Conservation (phyloP, 2,888 invertebrate genomes). For the Ormyrus thymus region DNA sequence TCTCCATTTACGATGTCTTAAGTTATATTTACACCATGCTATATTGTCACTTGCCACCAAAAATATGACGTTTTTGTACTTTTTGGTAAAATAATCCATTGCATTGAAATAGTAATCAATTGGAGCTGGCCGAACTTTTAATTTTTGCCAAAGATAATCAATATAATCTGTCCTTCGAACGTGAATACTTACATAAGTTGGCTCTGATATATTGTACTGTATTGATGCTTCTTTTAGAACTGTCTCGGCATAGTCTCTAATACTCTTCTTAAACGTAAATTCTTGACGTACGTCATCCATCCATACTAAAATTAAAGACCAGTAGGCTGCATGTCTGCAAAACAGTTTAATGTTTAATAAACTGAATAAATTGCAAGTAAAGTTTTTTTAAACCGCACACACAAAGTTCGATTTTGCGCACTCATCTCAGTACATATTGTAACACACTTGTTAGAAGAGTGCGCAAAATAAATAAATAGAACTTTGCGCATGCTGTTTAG, state of each 20-base stretch:
- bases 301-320: conserved; percentile 78
- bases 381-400: too few species aligned
- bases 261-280: conserved; percentile 76
- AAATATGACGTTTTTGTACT: conserved; percentile 71
- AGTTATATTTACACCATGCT: conserved; percentile 73
- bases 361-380: background rate
- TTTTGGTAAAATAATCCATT: conserved; percentile 72
- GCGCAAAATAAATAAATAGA: too few species aligned
- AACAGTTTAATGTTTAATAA: background rate
- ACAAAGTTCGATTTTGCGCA: too few species aligned
- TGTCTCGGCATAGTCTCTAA: conserved; percentile 75
- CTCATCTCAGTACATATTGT: too few species aligned
- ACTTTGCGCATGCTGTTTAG: too few species aligned
- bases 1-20: conserved; percentile 65
- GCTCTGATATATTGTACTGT: conserved; percentile 65
- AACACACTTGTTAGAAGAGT: too few species aligned
- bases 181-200: conserved; percentile 77
- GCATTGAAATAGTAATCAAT: conserved; percentile 71
- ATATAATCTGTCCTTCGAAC: conserved; percentile 78
- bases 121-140: conserved; percentile 73
- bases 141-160: conserved; percentile 77
- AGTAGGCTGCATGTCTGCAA: conserved; percentile 75
- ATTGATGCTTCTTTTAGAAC: conserved; percentile 71
- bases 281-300: conserved; percentile 78
- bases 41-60: conserved; percentile 74